These are phyloP conservation scores for Microctonus hyperodae DNA, from an alignment of 2,888 invertebrate species.

Conservation along the genomic window DNA sequence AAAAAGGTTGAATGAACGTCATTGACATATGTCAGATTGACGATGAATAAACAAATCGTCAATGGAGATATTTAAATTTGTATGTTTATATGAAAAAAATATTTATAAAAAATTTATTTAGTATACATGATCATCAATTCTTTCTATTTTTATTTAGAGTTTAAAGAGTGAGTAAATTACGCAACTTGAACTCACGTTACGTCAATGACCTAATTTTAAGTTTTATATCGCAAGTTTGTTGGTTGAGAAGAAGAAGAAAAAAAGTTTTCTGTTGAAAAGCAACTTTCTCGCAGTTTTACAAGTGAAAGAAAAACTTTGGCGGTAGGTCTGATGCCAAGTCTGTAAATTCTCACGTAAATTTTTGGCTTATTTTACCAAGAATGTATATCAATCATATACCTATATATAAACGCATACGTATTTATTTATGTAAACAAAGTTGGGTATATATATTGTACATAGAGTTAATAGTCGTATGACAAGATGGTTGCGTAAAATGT, in stretches of 20 bases:
- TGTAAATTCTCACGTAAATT: not conserved
- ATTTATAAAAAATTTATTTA: too few species aligned
- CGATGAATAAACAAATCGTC: too few species aligned
- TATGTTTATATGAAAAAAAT: too few species aligned
- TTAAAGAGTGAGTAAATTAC: not conserved
- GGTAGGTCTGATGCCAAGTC: slow-evolving; percentile 3
- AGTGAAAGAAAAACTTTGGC: slow-evolving; percentile 14
- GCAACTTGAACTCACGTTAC: not conserved
- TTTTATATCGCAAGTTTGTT: not conserved
- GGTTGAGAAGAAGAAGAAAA: not conserved
- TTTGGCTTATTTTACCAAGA: not conserved
- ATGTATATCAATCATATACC: not conserved
- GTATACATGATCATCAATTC: too few species aligned
- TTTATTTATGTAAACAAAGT: not conserved
- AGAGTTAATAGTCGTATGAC: too few species aligned
- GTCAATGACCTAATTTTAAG: not conserved
- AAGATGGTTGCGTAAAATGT: too few species aligned
- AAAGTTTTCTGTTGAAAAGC: not conserved
- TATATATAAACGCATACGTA: too few species aligned
- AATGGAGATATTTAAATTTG: too few species aligned
- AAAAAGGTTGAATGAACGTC: not conserved
- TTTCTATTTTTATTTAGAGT: not conserved
- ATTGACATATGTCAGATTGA: too few species aligned
- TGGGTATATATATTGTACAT: too few species aligned
- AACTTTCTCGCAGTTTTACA: slow-evolving; percentile 1